phyloP scores from a whole-genome alignment of 2,888 invertebrate genomes.

The Petrolisthes cinctipes region DNA sequence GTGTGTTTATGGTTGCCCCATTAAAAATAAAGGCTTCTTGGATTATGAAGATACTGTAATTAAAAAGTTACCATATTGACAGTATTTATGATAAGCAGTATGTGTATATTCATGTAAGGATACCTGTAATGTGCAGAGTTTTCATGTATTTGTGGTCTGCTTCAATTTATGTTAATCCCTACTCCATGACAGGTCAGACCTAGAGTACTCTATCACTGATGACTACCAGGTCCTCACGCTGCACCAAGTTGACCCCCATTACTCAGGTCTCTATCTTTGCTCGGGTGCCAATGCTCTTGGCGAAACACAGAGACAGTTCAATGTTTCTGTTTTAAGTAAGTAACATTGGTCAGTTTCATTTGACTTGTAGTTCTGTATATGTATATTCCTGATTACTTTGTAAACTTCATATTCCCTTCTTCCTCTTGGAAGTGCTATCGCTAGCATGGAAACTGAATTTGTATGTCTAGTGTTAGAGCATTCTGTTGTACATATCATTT shows the following conservation, averaged over 20 bases:
- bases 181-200: slow-evolving; percentile 29
- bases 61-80: too few species aligned
- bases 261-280: slow-evolving; percentile 50
- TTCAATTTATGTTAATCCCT: too few species aligned
- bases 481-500: too few species aligned
- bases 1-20: too few species aligned
- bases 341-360: background rate
- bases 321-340: slow-evolving; percentile 58
- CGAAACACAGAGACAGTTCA: slow-evolving; percentile 34
- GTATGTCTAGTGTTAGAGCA: background rate
- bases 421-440: background rate
- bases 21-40: too few species aligned
- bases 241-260: slow-evolving; percentile 12
- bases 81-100: too few species aligned
- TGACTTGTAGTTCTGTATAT: background rate
- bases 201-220: slow-evolving; percentile 24
- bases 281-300: slow-evolving; percentile 50
- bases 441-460: background rate
- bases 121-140: too few species aligned
- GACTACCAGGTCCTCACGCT: slow-evolving; percentile 38
- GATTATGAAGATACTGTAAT: too few species aligned
- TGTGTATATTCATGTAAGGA: too few species aligned
- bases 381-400: background rate
- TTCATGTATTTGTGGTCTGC: too few species aligned
- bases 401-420: background rate